Conservation (phyloP, 1,140 invertebrate genomes). For the Bombyx mori region DNA sequence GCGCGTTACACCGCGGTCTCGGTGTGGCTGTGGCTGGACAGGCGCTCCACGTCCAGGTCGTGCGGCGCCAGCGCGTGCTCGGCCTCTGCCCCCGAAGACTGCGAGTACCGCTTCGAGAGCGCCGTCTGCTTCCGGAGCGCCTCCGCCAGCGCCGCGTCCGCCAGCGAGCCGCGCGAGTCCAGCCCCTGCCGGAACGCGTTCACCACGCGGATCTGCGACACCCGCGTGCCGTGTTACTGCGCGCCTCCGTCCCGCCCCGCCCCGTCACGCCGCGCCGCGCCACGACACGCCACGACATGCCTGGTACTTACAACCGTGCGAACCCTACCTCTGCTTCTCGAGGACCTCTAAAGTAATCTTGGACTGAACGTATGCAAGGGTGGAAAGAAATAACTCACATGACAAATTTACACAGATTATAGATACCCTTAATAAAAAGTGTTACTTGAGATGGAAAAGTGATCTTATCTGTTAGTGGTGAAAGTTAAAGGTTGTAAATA, state of each 20-base stretch:
- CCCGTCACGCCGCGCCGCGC: constrained; percentile 12
- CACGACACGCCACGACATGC: background rate
- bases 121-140: constrained; percentile 93
- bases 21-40: constrained; percentile 92
- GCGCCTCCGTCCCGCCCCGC: constrained; percentile 5
- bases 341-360: too few species aligned
- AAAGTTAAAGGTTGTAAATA: too few species aligned
- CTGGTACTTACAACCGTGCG: too few species aligned
- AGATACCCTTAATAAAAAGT: background rate
- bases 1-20: constrained; percentile 88
- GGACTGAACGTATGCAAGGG: too few species aligned
- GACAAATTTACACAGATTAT: too few species aligned
- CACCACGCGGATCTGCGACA: constrained; percentile 92
- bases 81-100: constrained; percentile 86
- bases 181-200: constrained; percentile 99
- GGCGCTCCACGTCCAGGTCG: constrained; percentile 90
- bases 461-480: background rate
- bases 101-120: constrained; percentile 89
- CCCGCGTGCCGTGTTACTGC: constrained; percentile 11
- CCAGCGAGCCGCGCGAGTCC: constrained; percentile 94
- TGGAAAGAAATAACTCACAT: too few species aligned
- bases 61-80: constrained; percentile 89
- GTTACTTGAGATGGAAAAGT: background rate
- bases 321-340: too few species aligned
- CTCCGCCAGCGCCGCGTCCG: constrained; percentile 89